Evolutionary conservation across 2,113 vertebrate species (phyloP), one percentile per base, ranked within the genome.

Genomic region (Neoarius graeffei): DNA sequence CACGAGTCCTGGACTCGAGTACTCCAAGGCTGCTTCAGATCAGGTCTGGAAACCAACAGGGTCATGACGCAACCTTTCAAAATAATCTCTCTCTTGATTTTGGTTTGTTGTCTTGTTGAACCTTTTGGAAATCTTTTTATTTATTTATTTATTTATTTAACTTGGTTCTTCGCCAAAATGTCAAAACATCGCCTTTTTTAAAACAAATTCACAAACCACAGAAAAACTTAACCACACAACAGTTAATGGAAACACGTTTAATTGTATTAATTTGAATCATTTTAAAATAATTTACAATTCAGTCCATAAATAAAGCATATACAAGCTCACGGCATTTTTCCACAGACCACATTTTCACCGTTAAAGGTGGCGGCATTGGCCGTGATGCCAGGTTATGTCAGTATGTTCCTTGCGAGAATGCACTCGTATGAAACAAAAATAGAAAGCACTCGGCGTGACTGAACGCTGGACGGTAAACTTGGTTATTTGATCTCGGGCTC

Each of bases 401-500:
- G 79, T 81, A 35, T 5, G 27, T 20, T 17, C 15, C 19, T 14
- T 23, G 27, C 80, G 23, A 60, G 80, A 60, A 81, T 62, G 57
- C 80, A 42, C 56, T 59, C 57, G 30, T 81, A 81, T 76, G 69
- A 11, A 60, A 74, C 56, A 25, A 56, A 76, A 76, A 85, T 85
- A 76, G 84, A 74, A 76, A 77, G 71, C 80, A 42, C 56, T 60
- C 56, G 5, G 56, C n/a, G 62, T 60, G 54, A 76, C 56, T 67
- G 76, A 86, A 27, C 14, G 27, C 76, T n/a, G 42, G 25, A 25
- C 76, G n/a, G 50, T 69, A 69, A 79, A 81, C 48, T 67, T n/a
- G 15, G 59, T 69, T 5, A 56, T 86, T 66, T 17, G 85, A 80
- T 81, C 62, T 27, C 48, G 10, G 11, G 5, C n/a, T 69, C 77